A percentile compares a stretch with the other conserved stretches of the same genome.
These are phyloP conservation scores for Kuschelorhynchus macadamiae DNA, from an alignment of 2,888 invertebrate species.

Conservation along the genomic window DNA sequence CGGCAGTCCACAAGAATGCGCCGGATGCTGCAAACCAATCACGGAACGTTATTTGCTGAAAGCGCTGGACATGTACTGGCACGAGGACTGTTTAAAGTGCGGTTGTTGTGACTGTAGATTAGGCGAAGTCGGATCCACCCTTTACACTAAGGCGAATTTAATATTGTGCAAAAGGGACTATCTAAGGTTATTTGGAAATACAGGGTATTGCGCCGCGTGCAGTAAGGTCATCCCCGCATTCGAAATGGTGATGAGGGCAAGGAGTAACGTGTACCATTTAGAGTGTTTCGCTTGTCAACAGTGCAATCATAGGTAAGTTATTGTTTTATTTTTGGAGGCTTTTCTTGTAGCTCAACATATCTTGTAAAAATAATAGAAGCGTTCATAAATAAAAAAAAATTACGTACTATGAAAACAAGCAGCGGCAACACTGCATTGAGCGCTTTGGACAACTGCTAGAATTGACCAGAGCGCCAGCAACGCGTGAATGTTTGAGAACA, in stretches of 20 bases:
- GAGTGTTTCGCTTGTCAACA: slow-evolving; percentile 99
- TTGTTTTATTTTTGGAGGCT: too few species aligned
- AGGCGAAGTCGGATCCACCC: slow-evolving; percentile 95
- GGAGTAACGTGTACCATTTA: slow-evolving; percentile 96
- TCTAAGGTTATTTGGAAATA: slow-evolving; percentile 95
- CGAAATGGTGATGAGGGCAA: slow-evolving; percentile 99
- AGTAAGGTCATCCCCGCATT: slow-evolving; percentile 98
- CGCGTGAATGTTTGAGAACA: too few species aligned
- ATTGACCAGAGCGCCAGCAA: too few species aligned
- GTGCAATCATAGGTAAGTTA: slow-evolving; percentile 93
- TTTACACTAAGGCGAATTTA: slow-evolving; percentile 95
- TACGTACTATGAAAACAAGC: too few species aligned
- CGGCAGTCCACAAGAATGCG: slow-evolving; percentile 82
- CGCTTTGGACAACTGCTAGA: too few species aligned
- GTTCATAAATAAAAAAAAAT: too few species aligned
- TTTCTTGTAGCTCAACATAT: too few species aligned
- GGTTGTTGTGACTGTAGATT: slow-evolving; percentile 97
- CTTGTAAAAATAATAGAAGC: too few species aligned
- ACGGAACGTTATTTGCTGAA: slow-evolving; percentile 92
- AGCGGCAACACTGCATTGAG: too few species aligned
- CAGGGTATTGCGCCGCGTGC: slow-evolving; percentile 97
- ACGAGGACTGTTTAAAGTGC: slow-evolving; percentile 97
- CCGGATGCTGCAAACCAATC: slow-evolving; percentile 95
- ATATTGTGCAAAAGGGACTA: slow-evolving; percentile 97
- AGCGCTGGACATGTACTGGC: slow-evolving; percentile 95